A percentile compares a stretch with the other conserved stretches of the same genome.
Evolutionary conservation across 2,113 vertebrate species (phyloP).

Genomic region (Camelus dromedarius): DNA sequence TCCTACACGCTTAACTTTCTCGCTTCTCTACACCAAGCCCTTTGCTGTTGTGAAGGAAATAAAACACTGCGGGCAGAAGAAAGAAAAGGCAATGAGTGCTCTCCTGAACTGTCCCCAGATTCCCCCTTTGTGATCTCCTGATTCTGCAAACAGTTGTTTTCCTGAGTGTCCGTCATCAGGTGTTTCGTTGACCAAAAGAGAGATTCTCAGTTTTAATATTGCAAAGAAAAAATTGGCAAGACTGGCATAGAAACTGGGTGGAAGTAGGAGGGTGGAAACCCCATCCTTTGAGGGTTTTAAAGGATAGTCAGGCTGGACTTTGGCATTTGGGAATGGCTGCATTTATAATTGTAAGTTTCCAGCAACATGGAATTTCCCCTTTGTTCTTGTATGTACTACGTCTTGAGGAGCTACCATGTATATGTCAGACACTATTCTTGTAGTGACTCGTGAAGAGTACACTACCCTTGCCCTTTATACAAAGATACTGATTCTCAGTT

Average conservation of each 20-base stretch:
- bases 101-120: background rate
- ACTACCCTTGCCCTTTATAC: background rate
- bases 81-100: background rate
- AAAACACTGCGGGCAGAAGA: background rate
- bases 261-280: background rate
- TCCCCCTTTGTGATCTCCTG: background rate
- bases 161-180: background rate
- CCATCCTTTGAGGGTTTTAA: background rate
- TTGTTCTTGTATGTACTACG: background rate
- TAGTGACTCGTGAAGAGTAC: background rate
- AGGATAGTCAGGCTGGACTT: background rate
- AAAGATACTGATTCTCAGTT: background rate
- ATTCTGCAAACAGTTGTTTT: background rate
- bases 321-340: background rate
- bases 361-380: background rate
- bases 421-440: background rate
- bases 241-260: background rate
- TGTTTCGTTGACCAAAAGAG: background rate
- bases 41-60: background rate
- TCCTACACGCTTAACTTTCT: background rate
- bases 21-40: fast-evolving
- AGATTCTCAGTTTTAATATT: background rate
- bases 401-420: background rate
- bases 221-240: background rate
- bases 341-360: background rate